A percentile compares a stretch with the other conserved stretches of the same genome.
phyloP scores from a whole-genome alignment of 2,797 vertebrate genomes.

The Gymnopithys bicolor region DNA sequence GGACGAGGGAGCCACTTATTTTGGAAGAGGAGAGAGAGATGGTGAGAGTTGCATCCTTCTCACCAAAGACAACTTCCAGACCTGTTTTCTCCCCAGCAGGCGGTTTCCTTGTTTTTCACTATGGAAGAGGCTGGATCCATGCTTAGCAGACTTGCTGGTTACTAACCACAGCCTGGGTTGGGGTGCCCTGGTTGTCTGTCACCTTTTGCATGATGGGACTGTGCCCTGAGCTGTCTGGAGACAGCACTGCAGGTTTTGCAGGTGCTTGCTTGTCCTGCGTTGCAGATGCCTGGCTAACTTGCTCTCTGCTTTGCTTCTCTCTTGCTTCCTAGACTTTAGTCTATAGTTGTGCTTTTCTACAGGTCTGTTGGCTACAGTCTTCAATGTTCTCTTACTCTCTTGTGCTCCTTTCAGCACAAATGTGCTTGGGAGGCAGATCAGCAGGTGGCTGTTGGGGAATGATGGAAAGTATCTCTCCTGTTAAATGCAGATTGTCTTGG shows the following conservation, averaged over 20 bases:
- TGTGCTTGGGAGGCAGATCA: background rate
- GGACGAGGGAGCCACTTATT: constrained; percentile 92
- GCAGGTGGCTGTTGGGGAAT: background rate
- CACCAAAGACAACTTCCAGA: background rate
- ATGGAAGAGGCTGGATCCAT: background rate
- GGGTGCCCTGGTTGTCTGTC: background rate
- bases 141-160: background rate
- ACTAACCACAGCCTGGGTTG: background rate
- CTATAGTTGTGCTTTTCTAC: background rate
- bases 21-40: constrained; percentile 95
- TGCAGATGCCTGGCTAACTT: background rate
- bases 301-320: background rate
- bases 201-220: background rate
- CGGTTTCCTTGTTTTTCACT: background rate
- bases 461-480: background rate
- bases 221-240: background rate
- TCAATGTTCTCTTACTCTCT: background rate
- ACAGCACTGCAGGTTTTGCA: background rate
- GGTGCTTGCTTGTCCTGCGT: background rate
- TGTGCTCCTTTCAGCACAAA: background rate
- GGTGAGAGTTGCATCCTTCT: constrained; percentile 78
- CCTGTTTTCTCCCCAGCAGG: background rate
- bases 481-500: background rate
- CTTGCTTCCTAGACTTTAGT: background rate
- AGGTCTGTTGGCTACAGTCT: background rate